Base-by-base conservation (phyloP, 2,888 invertebrate genomes). In the Brassicogethes aeneus region DNA sequence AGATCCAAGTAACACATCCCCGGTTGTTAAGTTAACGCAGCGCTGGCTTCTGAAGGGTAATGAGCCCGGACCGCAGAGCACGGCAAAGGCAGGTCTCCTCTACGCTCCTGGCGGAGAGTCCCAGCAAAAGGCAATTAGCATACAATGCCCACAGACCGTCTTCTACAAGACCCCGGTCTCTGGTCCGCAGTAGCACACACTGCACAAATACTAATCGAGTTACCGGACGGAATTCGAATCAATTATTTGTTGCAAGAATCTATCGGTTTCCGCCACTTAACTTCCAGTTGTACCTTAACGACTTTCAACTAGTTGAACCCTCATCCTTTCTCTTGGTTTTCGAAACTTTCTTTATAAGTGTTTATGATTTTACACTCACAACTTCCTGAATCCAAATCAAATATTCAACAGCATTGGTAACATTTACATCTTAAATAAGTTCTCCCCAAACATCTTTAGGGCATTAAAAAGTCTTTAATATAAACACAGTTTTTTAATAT, bases 1-100 rank as follows among this genome's bases (percentile, higher is more conserved):
- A 53, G 56, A 60, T 58, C 54, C 57, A 43, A 38, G 56, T 53
- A 59, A 59, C 58, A 57, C 56, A 57, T 59, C 56, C 59, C 58
- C 44, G 50, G 59, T 55, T 57, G 56, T 58, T 59, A 56, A 55
- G 56, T 56, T 54, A 53, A 51, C 50, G 46, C 50, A 48, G 53
- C 47, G 46, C 51, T 46, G 57, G 48, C 46, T 53, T 48, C 50
- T 47, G 48, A 47, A 48, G 53, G 55, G 52, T 58, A 58, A 58
- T 57, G 57, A 57, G 56, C 48, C 50, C 50, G 55, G 55, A 57
- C 59, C 57, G 52, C 57, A 57, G 50, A 41, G 46, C 47, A 42
- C 36, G 44, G 50, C n/a, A n/a, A n/a, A n/a, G n/a, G n/a, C n/a
- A n/a, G n/a, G n/a, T n/a, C n/a, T 52, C 55, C 57, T 56, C 44